These are phyloP conservation scores for Riparia riparia DNA, from an alignment of 2,113 vertebrate species.

Conservation along the genomic window DNA sequence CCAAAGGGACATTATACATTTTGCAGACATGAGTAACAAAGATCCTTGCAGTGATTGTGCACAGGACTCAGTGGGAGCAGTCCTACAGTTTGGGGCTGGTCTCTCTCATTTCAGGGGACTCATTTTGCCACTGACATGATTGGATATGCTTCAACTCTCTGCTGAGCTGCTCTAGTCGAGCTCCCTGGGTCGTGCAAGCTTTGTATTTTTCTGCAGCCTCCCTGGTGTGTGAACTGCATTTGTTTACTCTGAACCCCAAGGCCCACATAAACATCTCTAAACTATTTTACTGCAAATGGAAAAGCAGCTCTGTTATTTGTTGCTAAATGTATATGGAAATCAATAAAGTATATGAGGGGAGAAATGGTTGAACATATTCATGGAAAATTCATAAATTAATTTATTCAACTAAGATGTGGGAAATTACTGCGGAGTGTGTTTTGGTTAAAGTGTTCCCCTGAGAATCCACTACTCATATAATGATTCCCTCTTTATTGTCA, in stretches of 20 bases:
- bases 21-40: neutral
- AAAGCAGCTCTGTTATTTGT: slow-evolving; percentile 65
- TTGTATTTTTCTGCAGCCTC: neutral
- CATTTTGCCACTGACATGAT: neutral
- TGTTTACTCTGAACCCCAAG: slow-evolving; percentile 54
- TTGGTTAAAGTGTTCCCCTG: slow-evolving; percentile 64
- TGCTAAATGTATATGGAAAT: slow-evolving; percentile 61
- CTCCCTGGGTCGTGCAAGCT: neutral
- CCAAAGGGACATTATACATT: neutral
- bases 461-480: slow-evolving; percentile 50
- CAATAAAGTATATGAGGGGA: slow-evolving; percentile 64
- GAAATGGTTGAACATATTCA: slow-evolving; percentile 41
- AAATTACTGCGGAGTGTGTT: slow-evolving; percentile 61
- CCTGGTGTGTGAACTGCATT: slow-evolving; percentile 15
- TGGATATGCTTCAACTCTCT: no score
- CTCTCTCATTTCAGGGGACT: neutral
- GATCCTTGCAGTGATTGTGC: neutral
- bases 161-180: neutral
- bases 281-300: slow-evolving; percentile 66
- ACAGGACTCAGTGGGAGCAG: neutral
- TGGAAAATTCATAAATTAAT: slow-evolving; percentile 68
- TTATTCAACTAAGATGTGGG: slow-evolving; percentile 61
- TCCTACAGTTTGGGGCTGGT: neutral
- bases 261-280: slow-evolving; percentile 58
- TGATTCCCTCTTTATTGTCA: slow-evolving; percentile 70